Base-by-base conservation (phyloP, 1,140 invertebrate genomes). In the Glossosoma conforme region DNA sequence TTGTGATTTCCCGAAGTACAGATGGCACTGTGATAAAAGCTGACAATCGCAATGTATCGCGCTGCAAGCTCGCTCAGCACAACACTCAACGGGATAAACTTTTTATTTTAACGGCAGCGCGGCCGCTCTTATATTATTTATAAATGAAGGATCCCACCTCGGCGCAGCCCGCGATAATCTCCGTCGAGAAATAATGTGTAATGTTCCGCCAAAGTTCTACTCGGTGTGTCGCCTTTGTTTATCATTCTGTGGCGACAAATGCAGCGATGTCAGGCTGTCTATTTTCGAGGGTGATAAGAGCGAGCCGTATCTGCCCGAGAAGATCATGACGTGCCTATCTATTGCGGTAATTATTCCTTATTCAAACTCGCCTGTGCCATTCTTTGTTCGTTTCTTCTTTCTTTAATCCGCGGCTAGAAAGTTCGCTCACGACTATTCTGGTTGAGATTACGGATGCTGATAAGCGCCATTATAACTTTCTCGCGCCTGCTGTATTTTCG, bases 201-300 rank as follows among this genome's bases (percentile, higher is more conserved):
- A 77, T 78, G 77, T 78, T 75, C 78, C 78, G 74, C 76, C 77
- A 73, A 78, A 78, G 75, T 79, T 78, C 72, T 77, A 80, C 77
- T 77, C 76, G 70, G 74, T 80, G 72, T 80, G 78, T 75, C 75
- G 78, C 70, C 77, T 81, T 77, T 81, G 79, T 74, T 74, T 74
- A 74, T 74, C 71, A 71, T 74, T 73, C 67, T 72, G 70, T 74
- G 71, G 69, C 69, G 68, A 72, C 70, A 74, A 70, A 72, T 72
- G 70, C 72, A 76, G 70, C 71, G 73, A 75, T 73, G 73, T 76
- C 70, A 76, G 75, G 72, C 67, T 75, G 64, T 72, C 70, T 72
- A 75, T 76, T 68, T 76, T 75, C 62, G 72, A 74, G 59, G 68
- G 70, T 72, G 72, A 74, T 74, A 74, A 74, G 71, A 70, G 71